Base-by-base conservation (phyloP, 2,113 vertebrate genomes). In the Thinocorus orbignyianus region DNA sequence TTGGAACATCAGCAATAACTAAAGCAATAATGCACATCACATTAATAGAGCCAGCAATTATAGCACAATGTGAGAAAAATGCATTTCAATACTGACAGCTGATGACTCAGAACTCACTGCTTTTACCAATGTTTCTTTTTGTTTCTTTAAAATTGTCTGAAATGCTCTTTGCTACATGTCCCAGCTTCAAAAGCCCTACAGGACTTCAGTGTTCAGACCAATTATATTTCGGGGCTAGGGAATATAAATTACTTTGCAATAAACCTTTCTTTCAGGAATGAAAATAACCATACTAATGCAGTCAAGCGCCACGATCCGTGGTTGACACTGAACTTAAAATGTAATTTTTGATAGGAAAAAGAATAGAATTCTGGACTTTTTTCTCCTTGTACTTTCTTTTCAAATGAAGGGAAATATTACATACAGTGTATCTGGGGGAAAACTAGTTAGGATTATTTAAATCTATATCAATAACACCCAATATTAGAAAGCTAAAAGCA, bases 11-110 rank as follows among this genome's bases (percentile, higher is more conserved):
- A 95, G 72, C 91, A 95, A 83, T 77, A 95, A 95, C 54, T 42
- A 78, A 74, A 71, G 91, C 81, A 95, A 79, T 73, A 95, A 90
- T 57, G 86, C 78, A 92, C 64, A 94, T 74, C 87, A 58, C 86
- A 92, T 90, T 96, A 95, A 97, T 80, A 79, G 82, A 96, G 85
- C 37, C 73, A 91, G 81, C 83, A 94, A 96, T 96, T 97, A 97
- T 16, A 89, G 68, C 81, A 90, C 88, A 92, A 89, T 91, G 52
- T 73, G 79, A 89, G 81, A 94, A 93, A 96, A 97, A 93, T 91
- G 82, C 90, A 94, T 92, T 95, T 91, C 83, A 96, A 72, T 94
- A 57, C 93, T 87, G 92, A 97, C 77, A 97, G 88, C 42, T 93
- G 94, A 97, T 91, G 86, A 95, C 82, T 96, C 95, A 94, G 81